Evolutionary conservation across 2,113 vertebrate genomes (phyloP).

Genomic region (Engraulis encrasicolus): DNA sequence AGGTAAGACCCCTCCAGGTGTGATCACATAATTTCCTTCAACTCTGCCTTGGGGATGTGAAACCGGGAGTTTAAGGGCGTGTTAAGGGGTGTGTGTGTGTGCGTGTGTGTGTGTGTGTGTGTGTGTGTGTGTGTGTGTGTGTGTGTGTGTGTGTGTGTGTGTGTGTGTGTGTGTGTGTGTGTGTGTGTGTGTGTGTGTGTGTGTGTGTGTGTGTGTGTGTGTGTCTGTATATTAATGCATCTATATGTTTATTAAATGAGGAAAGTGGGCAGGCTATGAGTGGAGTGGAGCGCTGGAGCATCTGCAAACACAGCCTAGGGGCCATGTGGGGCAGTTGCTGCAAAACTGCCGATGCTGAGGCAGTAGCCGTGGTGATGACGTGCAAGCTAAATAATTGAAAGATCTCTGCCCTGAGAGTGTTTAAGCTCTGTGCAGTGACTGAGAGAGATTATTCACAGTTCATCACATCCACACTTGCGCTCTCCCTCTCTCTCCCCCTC

Average conservation of each 20-base stretch:
- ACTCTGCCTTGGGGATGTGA: not conserved
- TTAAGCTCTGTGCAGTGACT: not conserved
- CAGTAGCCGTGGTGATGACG: not conserved
- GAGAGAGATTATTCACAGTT: conserved; percentile 13
- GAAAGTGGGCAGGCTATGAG: not conserved
- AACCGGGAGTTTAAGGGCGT: not conserved
- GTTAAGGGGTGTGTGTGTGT: too few species aligned
- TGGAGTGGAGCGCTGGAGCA: not conserved
- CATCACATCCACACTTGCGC: conserved; percentile 2
- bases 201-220: too few species aligned
- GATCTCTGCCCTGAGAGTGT: not conserved
- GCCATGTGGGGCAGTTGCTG: not conserved
- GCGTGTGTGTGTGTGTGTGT: not conserved
- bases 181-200: too few species aligned
- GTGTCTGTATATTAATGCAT: too few species aligned
- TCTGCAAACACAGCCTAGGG: not conserved
- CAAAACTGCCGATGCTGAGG: not conserved
- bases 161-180: not conserved
- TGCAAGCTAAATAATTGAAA: not conserved
- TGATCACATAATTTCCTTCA: not conserved
- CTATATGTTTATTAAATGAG: too few species aligned
- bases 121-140: not conserved
- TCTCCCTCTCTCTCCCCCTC: too few species aligned
- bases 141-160: not conserved
- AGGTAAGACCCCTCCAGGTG: too few species aligned